These are phyloP conservation scores for Epizoanthus stellaris DNA, from an alignment of 92 coral and sea anemone genomes.

Conservation along the genomic window DNA sequence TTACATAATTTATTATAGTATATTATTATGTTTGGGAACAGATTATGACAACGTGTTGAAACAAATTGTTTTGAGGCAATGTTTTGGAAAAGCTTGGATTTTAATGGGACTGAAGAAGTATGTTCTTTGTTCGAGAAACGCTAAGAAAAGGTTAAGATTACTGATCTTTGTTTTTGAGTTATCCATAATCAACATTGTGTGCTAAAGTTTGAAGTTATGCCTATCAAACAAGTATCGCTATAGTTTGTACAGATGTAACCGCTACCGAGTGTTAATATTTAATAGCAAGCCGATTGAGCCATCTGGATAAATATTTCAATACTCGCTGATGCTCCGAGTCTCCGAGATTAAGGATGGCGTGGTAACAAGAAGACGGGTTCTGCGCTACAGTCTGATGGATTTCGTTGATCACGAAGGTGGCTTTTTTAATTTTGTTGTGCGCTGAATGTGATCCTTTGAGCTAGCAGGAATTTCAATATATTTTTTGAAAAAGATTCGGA, in stretches of 20 bases:
- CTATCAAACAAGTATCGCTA: neutral
- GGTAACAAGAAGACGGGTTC: slow-evolving; percentile 2
- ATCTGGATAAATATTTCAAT: neutral
- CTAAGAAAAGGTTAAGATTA: slow-evolving; percentile 22
- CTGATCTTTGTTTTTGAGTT: neutral
- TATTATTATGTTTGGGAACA: neutral
- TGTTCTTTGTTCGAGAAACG: slow-evolving; percentile 38
- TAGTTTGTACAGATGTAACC: neutral
- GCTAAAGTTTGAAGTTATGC: neutral
- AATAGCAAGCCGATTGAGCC: neutral
- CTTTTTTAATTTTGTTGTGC: neutral
- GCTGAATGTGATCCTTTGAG: neutral
- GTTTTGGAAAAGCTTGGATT: neutral
- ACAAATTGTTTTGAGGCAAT: neutral
- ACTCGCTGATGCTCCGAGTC: neutral
- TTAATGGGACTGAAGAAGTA: neutral
- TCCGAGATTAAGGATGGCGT: slow-evolving; percentile 10
- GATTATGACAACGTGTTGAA: neutral
- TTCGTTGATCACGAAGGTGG: slow-evolving; percentile 39
- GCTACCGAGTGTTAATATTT: slow-evolving; percentile 19
- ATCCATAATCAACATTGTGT: neutral
- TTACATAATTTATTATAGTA: neutral
- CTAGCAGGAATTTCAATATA: neutral
- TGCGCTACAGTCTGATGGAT: slow-evolving; percentile 24
- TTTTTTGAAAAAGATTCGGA: neutral